Base-by-base conservation (phyloP, 1,140 invertebrate species). In the Hormaphis cornu region DNA sequence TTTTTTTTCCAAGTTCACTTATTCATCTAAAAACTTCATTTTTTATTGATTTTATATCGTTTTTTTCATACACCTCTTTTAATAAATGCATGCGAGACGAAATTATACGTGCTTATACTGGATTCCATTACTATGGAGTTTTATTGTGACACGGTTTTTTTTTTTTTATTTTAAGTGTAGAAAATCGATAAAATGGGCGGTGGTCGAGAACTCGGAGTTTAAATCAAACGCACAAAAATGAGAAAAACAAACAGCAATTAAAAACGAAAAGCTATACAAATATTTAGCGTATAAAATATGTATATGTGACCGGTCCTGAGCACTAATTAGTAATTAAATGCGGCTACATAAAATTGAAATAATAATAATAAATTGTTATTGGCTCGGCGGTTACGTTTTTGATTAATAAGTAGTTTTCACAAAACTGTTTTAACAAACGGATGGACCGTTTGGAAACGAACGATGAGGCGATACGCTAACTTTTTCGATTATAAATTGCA, bases 361-460 rank as follows among this genome's bases (percentile, higher is more conserved):
- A n/a, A n/a, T n/a, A n/a, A n/a, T 33, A 66, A 66, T 66, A 50
- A 50, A 50, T 50, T 66, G 44, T 63, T 63, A 63, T 63, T 63
- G 59, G 59, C 59, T 63, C 59, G 12, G 59, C 22, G 61, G 61
- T 66, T 66, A 66, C 42, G 44, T 48, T 66, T 66, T 66, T 66
- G 50, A 66, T 66, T 66, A 66, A 50, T 42, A 50, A 66, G 33
- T 35, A 50, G 42, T 50, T 66, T 66, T 50, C 40, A 22, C 50
- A 48, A 66, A 66, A 66, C 44, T 18, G n/a, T n/a, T 48, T 66
- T 66, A 66, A 22, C 50, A 66, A 50, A 22, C 28, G 24, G 46
- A 50, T 16, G 44, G 61, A 20, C 22, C 14, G 12, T 50, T 46
- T 50, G 12, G 14, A 40, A 58, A 58, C 3, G 20, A 58, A 40